Evolutionary conservation across 1,140 invertebrate species (phyloP).

Genomic region (Drosophila subobscura): DNA sequence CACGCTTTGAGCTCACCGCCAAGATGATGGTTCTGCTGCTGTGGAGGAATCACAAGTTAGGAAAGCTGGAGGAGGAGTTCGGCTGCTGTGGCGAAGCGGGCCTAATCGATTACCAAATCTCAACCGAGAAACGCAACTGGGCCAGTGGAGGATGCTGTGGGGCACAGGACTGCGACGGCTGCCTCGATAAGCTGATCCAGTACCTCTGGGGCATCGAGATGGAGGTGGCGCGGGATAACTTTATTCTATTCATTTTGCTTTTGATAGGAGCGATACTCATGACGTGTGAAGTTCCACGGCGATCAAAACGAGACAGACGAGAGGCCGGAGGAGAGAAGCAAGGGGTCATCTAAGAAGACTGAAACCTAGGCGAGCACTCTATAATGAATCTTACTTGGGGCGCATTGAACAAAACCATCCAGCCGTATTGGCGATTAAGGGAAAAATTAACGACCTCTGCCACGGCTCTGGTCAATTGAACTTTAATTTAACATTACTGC

Average conservation of each 20-base stretch:
- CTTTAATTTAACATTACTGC: constrained; percentile 59
- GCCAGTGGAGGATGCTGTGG: constrained; percentile 42
- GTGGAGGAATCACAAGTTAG: constrained; percentile 19
- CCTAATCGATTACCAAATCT: constrained; percentile 35
- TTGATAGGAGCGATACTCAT: constrained; percentile 27
- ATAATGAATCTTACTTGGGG: neutral
- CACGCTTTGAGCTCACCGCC: constrained; percentile 15
- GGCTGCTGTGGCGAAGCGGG: constrained; percentile 53
- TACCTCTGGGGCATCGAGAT: constrained; percentile 33
- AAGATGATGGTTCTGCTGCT: constrained; percentile 22
- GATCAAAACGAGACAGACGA: constrained; percentile 28
- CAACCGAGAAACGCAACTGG: constrained; percentile 41
- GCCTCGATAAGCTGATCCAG: constrained; percentile 3
- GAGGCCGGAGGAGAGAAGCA: neutral
- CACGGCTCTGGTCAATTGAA: constrained; percentile 64
- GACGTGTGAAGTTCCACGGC: neutral
- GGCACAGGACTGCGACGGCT: constrained; percentile 35
- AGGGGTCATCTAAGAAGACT: neutral
- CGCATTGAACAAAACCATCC: neutral
- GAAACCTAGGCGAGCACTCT: neutral
- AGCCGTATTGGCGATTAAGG: constrained; percentile 29
- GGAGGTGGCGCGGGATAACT: constrained; percentile 64
- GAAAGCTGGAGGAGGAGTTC: constrained; percentile 29
- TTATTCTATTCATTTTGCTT: constrained; percentile 29
- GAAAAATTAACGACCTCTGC: constrained; percentile 49